A percentile compares a stretch with the other conserved stretches of the same genome.
Evolutionary conservation across 2,888 invertebrate species (phyloP).

Genomic region (Epinotia bilunana): DNA sequence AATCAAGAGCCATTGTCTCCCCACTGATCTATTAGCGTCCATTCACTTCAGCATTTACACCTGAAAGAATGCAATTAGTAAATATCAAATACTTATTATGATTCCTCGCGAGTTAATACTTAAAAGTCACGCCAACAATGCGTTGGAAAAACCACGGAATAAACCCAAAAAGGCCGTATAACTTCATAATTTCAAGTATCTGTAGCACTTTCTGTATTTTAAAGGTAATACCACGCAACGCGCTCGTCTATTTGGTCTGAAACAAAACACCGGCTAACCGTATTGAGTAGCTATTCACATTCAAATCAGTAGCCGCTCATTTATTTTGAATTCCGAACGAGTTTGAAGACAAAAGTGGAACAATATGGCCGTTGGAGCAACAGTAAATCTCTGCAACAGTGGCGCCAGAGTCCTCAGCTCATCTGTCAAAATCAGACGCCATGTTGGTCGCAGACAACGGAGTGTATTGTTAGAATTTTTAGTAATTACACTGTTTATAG

Average conservation of each 20-base stretch:
- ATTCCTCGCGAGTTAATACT: constrained; percentile 41
- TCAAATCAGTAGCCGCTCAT: constrained; percentile 82
- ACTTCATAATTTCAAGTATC: background rate
- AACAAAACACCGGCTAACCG: constrained; percentile 76
- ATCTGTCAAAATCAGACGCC: constrained; percentile 77
- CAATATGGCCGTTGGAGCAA: constrained; percentile 81
- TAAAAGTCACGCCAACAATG: constrained; percentile 43
- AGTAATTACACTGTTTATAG: constrained; percentile 45
- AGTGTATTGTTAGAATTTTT: constrained; percentile 45
- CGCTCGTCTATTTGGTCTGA: constrained; percentile 68
- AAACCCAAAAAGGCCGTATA: constrained; percentile 26
- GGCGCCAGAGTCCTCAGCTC: constrained; percentile 75
- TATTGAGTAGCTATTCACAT: constrained; percentile 78
- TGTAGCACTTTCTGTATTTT: constrained; percentile 15
- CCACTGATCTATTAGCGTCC: constrained; percentile 38
- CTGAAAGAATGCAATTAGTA: constrained; percentile 44
- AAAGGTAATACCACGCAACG: constrained; percentile 47
- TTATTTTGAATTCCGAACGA: constrained; percentile 78
- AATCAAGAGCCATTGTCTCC: constrained; percentile 37
- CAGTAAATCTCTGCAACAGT: constrained; percentile 79
- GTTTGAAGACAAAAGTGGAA: constrained; percentile 69
- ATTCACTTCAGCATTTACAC: constrained; percentile 42
- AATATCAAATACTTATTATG: constrained; percentile 45
- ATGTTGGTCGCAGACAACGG: constrained; percentile 67
- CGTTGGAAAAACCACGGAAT: constrained; percentile 14